Evolutionary conservation across 1,140 invertebrate genomes (phyloP), one percentile per base, ranked within the genome.

Genomic region (Diorhabda sublineata): DNA sequence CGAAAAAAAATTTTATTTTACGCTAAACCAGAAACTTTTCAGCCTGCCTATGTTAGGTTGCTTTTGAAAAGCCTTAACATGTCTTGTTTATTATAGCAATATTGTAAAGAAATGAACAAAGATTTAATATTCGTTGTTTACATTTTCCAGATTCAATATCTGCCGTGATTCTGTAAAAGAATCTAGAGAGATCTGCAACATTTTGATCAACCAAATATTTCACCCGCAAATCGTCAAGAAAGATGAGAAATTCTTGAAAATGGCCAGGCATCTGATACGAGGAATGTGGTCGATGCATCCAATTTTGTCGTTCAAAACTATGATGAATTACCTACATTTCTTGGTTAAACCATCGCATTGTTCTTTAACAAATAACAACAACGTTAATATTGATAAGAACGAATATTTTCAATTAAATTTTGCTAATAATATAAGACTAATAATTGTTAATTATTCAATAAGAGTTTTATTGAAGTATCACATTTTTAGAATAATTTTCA

Each of bases 81-180:
- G 9, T 58, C 2, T 4, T 58, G 56, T 58, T 3, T 57, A 57
- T 57, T 5, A 5, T 3, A 57, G 11, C 8, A 3, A 57, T 57
- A 57, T 58, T 58, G n/a, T 11, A 26, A 58, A n/a, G n/a, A 58
- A 26, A 4, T 11, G 4, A 11, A 11, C 57, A 11, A 9, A 9
- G 4, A 8, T 11, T 58, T 58, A 11, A n/a, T 7, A n/a, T 56
- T 56, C 2, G n/a, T 6, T 7, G n/a, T 56, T 7, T 7, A n/a
- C 52, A 56, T 7, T 56, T 56, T 6, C 58, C 45, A 80, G 79
- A 47, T 81, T 77, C 66, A 81, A 81, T 64, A 75, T 81, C 11
- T 81, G 79, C 63, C 67, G 77, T 56, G 75, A 76, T 60, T 76
- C 76, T 5, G 67, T 79, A 4, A 71, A 74, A 61, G 80, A 81